Evolutionary conservation across 2,797 vertebrate genomes (phyloP).

Genomic region (Phrynocephalus guinanensis): DNA sequence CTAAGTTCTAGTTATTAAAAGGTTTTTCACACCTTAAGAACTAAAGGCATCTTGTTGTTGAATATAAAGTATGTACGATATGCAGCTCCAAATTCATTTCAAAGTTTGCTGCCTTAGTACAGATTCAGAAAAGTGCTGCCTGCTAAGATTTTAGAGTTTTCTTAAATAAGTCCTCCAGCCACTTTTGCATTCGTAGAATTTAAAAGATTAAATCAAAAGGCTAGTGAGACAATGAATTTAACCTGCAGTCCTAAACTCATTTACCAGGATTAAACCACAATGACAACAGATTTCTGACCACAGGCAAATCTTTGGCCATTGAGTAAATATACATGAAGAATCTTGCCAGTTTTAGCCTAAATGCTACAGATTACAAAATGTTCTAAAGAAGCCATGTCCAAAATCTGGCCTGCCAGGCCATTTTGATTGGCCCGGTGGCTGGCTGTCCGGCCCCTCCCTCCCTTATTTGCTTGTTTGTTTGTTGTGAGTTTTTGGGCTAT

Average conservation of each 20-base stretch:
- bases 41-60: not conserved
- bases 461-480: too few relatives aligned
- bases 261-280: not conserved
- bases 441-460: too few relatives aligned
- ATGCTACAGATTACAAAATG: not conserved
- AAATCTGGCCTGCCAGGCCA: too few relatives aligned
- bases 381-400: not conserved
- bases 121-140: conserved; percentile 23
- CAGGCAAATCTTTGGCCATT: not conserved
- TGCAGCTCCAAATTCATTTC: not conserved
- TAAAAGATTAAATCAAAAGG: not conserved
- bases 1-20: not conserved
- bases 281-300: not conserved
- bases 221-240: not conserved
- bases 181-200: not conserved
- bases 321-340: not conserved
- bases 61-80: not conserved
- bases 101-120: conserved; percentile 8
- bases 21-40: not conserved
- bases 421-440: too few relatives aligned
- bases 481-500: too few relatives aligned
- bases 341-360: not conserved
- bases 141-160: not conserved
- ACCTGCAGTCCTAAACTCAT: not conserved
- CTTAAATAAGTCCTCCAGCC: not conserved